Conservation (phyloP, 2,888 invertebrate species). For the Ecliptopera silaceata region DNA sequence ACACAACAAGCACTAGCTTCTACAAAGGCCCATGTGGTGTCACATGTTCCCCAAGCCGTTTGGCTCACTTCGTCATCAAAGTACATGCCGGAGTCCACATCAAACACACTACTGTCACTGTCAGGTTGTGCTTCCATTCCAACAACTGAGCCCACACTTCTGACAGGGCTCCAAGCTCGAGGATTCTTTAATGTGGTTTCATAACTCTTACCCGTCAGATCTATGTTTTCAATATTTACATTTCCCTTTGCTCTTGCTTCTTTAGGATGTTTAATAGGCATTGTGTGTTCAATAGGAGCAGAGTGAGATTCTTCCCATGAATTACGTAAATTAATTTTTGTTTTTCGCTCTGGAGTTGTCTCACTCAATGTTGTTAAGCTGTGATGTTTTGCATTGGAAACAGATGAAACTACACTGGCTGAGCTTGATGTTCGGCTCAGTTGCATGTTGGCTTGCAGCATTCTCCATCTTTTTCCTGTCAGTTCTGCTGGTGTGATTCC, state of each 20-base stretch:
- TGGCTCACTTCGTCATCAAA: conserved; percentile 90
- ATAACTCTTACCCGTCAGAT: conserved; percentile 85
- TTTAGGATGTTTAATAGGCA: conserved; percentile 80
- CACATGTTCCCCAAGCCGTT: conserved; percentile 91
- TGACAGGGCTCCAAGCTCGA: conserved; percentile 94
- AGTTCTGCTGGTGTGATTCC: conserved; percentile 89
- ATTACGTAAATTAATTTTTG: conserved; percentile 80
- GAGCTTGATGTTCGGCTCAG: conserved; percentile 92
- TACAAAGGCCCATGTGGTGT: conserved; percentile 91
- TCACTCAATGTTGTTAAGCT: conserved; percentile 84
- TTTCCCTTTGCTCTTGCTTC: conserved; percentile 61
- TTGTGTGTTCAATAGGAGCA: conserved; percentile 87
- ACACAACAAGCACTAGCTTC: conserved; percentile 91
- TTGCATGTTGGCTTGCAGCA: conserved; percentile 91
- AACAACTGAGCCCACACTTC: conserved; percentile 92
- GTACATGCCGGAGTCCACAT: conserved; percentile 91
- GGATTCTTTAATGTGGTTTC: conserved; percentile 90
- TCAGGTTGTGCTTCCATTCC: conserved; percentile 94
- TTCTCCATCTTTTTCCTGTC: conserved; percentile 94
- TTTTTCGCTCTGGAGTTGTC: conserved; percentile 65
- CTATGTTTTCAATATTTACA: conserved; percentile 70
- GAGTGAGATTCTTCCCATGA: conserved; percentile 90
- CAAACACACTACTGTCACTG: conserved; percentile 91
- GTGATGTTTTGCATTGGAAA: conserved; percentile 85
- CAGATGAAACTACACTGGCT: conserved; percentile 86